These are phyloP conservation scores for Polydrusus pterygomalis DNA, from an alignment of 2,888 invertebrate genomes.

Conservation along the genomic window DNA sequence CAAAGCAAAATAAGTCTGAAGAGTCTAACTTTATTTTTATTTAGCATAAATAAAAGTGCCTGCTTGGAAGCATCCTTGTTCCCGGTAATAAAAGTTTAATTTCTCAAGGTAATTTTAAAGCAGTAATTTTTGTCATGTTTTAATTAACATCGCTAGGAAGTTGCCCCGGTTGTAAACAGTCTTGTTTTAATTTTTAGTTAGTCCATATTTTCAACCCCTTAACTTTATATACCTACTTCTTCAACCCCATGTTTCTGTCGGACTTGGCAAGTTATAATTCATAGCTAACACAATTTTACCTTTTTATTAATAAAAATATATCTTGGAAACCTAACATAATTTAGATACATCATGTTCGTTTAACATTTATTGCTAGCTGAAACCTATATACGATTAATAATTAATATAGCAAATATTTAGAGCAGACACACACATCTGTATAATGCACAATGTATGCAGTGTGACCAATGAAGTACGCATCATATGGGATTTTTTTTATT, in stretches of 20 bases:
- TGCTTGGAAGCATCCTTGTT: slow-evolving; percentile 41
- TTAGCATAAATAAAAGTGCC: slow-evolving; percentile 18
- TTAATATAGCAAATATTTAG: too few species aligned
- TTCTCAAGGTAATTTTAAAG: slow-evolving; percentile 65
- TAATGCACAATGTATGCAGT: too few species aligned
- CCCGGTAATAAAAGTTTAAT: slow-evolving; percentile 66
- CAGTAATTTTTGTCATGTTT: slow-evolving; percentile 68
- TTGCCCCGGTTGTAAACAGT: slow-evolving; percentile 64
- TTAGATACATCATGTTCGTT: not conserved
- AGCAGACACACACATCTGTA: too few species aligned
- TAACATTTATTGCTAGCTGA: not conserved
- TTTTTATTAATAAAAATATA: slow-evolving; percentile 5
- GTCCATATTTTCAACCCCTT: slow-evolving; percentile 68
- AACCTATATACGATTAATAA: too few species aligned
- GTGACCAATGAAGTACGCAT: too few species aligned
- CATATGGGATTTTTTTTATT: too few species aligned
- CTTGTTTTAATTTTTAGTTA: slow-evolving; percentile 67
- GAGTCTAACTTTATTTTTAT: slow-evolving; percentile 12
- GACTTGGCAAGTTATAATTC: slow-evolving; percentile 29
- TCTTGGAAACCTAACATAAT: not conserved
- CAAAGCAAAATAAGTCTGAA: not conserved
- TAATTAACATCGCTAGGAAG: slow-evolving; percentile 68
- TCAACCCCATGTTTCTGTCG: slow-evolving; percentile 62
- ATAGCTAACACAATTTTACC: slow-evolving; percentile 16
- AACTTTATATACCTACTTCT: slow-evolving; percentile 63